Evolutionary conservation across 2,888 invertebrate genomes (phyloP).

Genomic region (Phasia obesa): DNA sequence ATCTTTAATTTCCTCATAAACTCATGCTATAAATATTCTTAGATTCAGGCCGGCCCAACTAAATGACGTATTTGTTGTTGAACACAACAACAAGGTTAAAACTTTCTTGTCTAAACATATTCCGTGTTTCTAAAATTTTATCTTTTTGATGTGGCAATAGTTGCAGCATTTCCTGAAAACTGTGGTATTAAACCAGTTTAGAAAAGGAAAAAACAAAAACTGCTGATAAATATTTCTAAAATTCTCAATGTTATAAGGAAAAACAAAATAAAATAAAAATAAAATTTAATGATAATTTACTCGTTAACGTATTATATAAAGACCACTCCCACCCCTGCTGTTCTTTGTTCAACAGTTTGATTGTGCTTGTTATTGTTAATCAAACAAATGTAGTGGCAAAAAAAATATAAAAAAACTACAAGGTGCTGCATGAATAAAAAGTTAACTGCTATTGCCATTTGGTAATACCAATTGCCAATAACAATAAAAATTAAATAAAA

Average conservation of each 20-base stretch:
- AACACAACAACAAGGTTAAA: constrained; percentile 50
- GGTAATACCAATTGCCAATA: constrained; percentile 12
- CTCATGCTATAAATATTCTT: constrained; percentile 4
- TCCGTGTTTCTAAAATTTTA: constrained; percentile 42
- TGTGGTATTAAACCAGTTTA: constrained; percentile 33
- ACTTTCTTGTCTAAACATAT: constrained; percentile 1
- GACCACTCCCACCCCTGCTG: constrained; percentile 46
- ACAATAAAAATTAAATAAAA: too few relatives aligned
- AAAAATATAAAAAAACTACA: constrained; percentile 4
- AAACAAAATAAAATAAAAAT: constrained; percentile 15
- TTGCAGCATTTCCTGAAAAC: constrained; percentile 64
- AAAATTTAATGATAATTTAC: constrained; percentile 16
- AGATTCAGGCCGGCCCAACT: neutral
- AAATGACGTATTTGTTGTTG: neutral
- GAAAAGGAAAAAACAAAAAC: neutral
- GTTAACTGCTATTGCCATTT: neutral
- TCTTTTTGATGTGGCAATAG: constrained; percentile 37
- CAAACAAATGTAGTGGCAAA: neutral
- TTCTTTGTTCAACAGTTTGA: neutral
- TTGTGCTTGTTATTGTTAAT: neutral
- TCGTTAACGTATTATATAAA: neutral
- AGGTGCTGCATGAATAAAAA: constrained; percentile 24
- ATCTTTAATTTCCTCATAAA: constrained; percentile 9
- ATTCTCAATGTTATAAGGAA: constrained; percentile 32
- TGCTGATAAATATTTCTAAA: constrained; percentile 19